These are phyloP conservation scores for Cheirogaleus medius DNA, from an alignment of 2,113 vertebrate species.

Conservation along the genomic window DNA sequence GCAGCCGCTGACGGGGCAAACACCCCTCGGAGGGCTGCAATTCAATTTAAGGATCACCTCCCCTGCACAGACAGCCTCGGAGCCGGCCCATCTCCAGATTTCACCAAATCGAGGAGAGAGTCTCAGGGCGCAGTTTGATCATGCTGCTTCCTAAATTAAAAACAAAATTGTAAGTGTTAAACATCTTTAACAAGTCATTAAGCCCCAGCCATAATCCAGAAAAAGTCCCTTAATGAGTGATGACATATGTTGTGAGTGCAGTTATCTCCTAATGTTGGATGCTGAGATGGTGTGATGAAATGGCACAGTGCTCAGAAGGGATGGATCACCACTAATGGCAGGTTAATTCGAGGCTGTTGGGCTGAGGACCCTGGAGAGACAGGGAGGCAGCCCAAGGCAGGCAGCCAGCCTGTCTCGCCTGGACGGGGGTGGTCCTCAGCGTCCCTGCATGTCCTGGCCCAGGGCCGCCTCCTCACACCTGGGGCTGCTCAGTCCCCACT, in stretches of 20 bases:
- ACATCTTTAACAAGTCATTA: constrained; percentile 99
- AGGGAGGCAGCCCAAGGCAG: background rate
- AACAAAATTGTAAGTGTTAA: constrained; percentile 97
- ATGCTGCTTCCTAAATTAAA: constrained; percentile 90
- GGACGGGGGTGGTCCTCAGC: background rate
- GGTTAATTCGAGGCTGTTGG: constrained; percentile 92
- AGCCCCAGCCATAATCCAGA: constrained; percentile 92
- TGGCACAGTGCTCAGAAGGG: constrained; percentile 94
- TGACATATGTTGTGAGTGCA: constrained; percentile 98
- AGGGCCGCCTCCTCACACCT: background rate
- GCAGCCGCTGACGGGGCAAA: constrained; percentile 87
- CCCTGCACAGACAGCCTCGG: constrained; percentile 74
- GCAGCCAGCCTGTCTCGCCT: background rate
- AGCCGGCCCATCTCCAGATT: constrained; percentile 85
- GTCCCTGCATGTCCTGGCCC: background rate
- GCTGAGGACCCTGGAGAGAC: constrained; percentile 86
- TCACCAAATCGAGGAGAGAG: constrained; percentile 83
- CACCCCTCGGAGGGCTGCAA: constrained; percentile 88
- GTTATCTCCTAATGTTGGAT: constrained; percentile 95
- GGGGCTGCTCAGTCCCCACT: background rate
- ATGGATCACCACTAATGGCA: constrained; percentile 96
- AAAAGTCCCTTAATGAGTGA: constrained; percentile 97
- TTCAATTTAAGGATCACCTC: constrained; percentile 88
- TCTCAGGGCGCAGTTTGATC: constrained; percentile 88
- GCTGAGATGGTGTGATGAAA: constrained; percentile 89